Evolutionary conservation across 2,888 invertebrate species (phyloP), one percentile per base, ranked within the genome.

Genomic region (Selenia dentaria): DNA sequence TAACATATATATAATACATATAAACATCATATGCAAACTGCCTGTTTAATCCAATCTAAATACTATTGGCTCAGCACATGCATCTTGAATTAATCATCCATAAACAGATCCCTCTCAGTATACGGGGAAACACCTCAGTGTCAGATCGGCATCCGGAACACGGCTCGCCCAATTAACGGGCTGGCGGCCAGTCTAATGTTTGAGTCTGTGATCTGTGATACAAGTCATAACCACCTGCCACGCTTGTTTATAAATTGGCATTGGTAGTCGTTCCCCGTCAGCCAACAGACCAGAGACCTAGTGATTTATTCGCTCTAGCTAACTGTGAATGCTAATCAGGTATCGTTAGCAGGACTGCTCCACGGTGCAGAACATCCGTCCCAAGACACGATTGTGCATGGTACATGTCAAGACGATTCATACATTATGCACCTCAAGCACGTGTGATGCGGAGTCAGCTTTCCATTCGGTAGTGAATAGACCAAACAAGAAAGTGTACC

Each of bases 221-320:
- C 22, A 36, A 41, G 71, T 71, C 70, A 66, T 60, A 64, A 64
- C 59, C 64, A 69, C 66, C 67, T 62, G 71, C 58, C 57, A 65
- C 69, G 67, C 62, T 75, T 68, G 75, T 76, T 81, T 79, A 76
- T 75, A 74, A 67, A 66, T 74, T 74, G 78, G 77, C 75, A 75
- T 13, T 16, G 59, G 61, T 62, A 64, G 58, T 60, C 62, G 68
- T 72, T 70, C 74, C 65, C 67, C 69, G 67, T 67, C 68, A 64
- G 76, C 74, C 79, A 74, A 63, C 64, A 62, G 72, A 76, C 74
- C 80, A 74, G 72, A 74, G 75, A 71, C 69, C 59, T 49, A 52
- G 59, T 81, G 71, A 81, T 80, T 74, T 71, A 83, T 83, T 67
- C 69, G 66, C 54, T 53, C 59, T 67, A 62, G 65, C 73, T 65